These are phyloP conservation scores for Nothoprocta pentlandii DNA, from an alignment of 2,113 vertebrate genomes.

Conservation along the genomic window DNA sequence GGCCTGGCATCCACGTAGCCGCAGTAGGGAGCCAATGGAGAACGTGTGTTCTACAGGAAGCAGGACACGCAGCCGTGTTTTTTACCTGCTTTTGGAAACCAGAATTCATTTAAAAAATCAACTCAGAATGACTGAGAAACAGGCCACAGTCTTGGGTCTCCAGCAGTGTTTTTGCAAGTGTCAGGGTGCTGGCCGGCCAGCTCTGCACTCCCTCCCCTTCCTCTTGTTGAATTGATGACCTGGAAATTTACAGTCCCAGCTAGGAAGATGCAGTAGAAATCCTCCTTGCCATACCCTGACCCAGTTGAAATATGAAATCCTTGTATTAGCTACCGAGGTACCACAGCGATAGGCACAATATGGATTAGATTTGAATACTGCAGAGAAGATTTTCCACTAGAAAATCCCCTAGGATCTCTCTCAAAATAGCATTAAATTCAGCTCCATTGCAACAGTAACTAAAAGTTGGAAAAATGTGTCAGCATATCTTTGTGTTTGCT, in stretches of 20 bases:
- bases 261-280: background rate
- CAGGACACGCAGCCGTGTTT: fast-evolving
- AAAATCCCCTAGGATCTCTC: slow-evolving; percentile 61
- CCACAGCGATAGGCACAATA: slow-evolving; percentile 25
- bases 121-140: background rate
- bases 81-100: background rate
- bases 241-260: background rate
- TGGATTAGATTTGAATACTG: slow-evolving; percentile 59
- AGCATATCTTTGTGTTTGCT: slow-evolving; percentile 26
- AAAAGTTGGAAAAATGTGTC: slow-evolving; percentile 65
- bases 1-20: background rate
- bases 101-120: background rate
- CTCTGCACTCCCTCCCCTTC: background rate
- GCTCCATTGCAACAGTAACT: slow-evolving; percentile 46
- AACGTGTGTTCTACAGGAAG: background rate
- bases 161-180: background rate
- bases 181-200: background rate
- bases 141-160: background rate
- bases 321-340: slow-evolving; percentile 45
- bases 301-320: slow-evolving; percentile 48
- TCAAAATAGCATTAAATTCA: slow-evolving; percentile 64
- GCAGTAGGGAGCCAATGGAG: background rate
- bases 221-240: background rate
- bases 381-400: slow-evolving; percentile 53
- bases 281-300: background rate